A percentile compares a stretch with the other conserved stretches of the same genome.
Evolutionary conservation across 2,797 vertebrate genomes (phyloP).

Genomic region (Austrolebias charrua): DNA sequence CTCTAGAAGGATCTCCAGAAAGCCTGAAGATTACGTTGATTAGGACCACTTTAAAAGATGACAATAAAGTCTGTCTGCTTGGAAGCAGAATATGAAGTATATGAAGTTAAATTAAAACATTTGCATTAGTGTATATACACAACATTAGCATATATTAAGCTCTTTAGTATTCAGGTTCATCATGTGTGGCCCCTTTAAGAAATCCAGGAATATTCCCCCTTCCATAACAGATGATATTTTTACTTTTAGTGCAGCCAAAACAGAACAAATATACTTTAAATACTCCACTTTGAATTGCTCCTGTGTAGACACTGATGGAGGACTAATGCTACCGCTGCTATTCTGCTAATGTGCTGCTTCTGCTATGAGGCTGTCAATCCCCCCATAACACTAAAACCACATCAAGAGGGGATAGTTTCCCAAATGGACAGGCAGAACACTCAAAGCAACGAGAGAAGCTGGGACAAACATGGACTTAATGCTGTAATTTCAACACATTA

Average conservation of each 20-base stretch:
- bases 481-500: constrained; percentile 9
- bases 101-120: too few relatives aligned
- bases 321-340: not conserved
- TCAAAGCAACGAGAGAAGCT: not conserved
- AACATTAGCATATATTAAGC: too few relatives aligned
- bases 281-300: not conserved
- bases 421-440: not conserved
- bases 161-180: too few relatives aligned
- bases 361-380: constrained; percentile 5
- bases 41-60: too few relatives aligned
- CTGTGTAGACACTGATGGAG: constrained; percentile 11
- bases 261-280: constrained; percentile 3
- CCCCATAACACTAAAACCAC: not conserved
- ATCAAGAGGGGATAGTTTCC: not conserved
- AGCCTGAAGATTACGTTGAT: too few relatives aligned
- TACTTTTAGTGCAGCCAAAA: constrained; percentile 4
- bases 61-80: too few relatives aligned
- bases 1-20: too few relatives aligned
- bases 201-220: too few relatives aligned
- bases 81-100: too few relatives aligned
- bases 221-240: not conserved
- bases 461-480: not conserved
- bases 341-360: constrained; percentile 10
- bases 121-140: too few relatives aligned
- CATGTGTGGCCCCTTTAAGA: too few relatives aligned